Evolutionary conservation across 2,797 vertebrate genomes (phyloP).

Genomic region (Xiphorhynchus erythropygius): DNA sequence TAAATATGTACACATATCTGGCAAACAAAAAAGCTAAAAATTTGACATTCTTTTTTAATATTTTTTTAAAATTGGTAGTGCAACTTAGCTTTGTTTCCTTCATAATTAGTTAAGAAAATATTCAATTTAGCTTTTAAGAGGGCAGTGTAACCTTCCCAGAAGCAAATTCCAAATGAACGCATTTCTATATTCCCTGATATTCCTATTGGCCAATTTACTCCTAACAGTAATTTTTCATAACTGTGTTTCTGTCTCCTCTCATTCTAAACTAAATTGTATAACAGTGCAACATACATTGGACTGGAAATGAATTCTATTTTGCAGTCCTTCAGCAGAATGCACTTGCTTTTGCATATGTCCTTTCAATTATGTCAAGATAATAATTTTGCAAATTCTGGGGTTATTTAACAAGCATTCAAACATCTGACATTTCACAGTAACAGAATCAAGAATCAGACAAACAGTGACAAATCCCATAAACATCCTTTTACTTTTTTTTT

Average conservation of each 20-base stretch:
- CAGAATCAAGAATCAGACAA: background rate
- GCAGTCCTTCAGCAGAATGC: background rate
- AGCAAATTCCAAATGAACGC: background rate
- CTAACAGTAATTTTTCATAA: background rate
- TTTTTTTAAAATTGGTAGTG: background rate
- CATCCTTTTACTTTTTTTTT: background rate
- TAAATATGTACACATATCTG: background rate
- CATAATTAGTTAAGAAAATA: background rate
- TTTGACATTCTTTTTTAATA: background rate
- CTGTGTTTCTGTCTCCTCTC: background rate
- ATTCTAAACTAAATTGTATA: background rate
- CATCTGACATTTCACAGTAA: background rate
- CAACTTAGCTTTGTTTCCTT: background rate
- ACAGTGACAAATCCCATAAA: background rate
- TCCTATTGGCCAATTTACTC: background rate
- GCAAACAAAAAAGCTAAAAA: background rate
- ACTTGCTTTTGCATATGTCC: background rate
- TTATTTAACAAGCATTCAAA: background rate
- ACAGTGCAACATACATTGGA: background rate
- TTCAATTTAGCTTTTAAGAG: background rate
- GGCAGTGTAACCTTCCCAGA: background rate
- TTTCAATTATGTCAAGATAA: background rate
- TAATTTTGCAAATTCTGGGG: background rate
- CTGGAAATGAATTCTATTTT: background rate
- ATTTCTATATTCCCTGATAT: background rate